Evolutionary conservation across 2,113 vertebrate species (phyloP), one percentile per base, ranked within the genome.

Genomic region (Dascyllus trimaculatus): DNA sequence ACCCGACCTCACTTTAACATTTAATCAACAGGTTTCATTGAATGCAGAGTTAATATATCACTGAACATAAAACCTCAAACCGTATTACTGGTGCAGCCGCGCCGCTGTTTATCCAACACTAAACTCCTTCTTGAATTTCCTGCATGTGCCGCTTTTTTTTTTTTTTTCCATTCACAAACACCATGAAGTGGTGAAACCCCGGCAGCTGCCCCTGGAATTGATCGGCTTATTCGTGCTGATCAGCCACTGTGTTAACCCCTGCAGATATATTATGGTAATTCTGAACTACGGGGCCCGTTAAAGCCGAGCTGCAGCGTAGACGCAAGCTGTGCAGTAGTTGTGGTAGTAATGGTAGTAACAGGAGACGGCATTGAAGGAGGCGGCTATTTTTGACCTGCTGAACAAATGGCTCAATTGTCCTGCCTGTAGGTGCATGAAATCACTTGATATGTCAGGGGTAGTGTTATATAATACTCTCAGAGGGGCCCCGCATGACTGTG

Each of bases 351-450:
- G 71, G 65, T 76, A 63, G 83, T 89, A 91, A 90, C 58, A 61
- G 78, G 86, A 92, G 84, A 91, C 45, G 35, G 65, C 68, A 46
- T 67, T 61, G 84, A 75, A 74, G 63, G 68, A 75, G 82, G 72
- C 1, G 35, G 81, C 74, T 92, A 89, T 93, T 93, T 92, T 83
- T 87, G 90, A 85, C 84, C 72, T 57, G 77, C 52, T 70, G 81
- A 90, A 93, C 89, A 92, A 92, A 89, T 90, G 79, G 85, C 81
- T 84, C 70, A 26, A 92, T 93, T 93, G 92, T 92, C 78, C 85
- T 73, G 80, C 85, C 81, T 87, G 59, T 80, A 85, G 86, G 88
- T 89, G 86, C 85, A 59, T 92, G 87, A 90, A 92, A 93, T 91
- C 87, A 93, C 85, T 91, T 91, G 90, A 93, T 92, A 93, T 88